These are phyloP conservation scores for Eilema griseolum DNA, from an alignment of 2,888 invertebrate species.

Conservation along the genomic window DNA sequence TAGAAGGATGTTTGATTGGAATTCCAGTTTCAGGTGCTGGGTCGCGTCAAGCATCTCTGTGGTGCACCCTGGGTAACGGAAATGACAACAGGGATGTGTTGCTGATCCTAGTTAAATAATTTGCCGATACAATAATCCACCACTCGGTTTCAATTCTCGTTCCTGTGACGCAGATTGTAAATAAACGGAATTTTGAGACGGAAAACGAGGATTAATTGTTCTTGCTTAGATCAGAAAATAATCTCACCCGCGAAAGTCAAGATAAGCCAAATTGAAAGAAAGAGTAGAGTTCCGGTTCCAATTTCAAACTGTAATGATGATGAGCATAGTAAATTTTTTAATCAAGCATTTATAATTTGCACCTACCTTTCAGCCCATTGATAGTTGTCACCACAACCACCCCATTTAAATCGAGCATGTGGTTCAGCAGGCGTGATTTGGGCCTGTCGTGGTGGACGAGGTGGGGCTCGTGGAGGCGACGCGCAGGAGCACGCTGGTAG, in stretches of 20 bases:
- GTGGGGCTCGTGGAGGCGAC: conserved; percentile 89
- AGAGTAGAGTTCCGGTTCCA: too few relatives aligned
- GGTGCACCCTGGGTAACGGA: not conserved
- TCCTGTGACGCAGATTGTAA: not conserved
- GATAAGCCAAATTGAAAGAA: too few relatives aligned
- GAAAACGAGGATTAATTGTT: not conserved
- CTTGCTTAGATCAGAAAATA: too few relatives aligned
- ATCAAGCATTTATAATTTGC: not conserved
- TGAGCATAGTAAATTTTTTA: too few relatives aligned
- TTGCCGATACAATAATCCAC: not conserved
- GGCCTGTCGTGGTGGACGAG: conserved; percentile 84
- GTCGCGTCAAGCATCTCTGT: not conserved
- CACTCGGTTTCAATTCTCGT: not conserved
- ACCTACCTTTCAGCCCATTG: conserved; percentile 88
- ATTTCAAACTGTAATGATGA: too few relatives aligned
- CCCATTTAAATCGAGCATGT: conserved; percentile 93
- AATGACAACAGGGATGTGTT: not conserved
- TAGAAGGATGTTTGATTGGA: not conserved
- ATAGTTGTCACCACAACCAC: conserved; percentile 94
- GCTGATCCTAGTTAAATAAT: not conserved
- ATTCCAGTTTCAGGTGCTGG: not conserved
- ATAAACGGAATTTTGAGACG: not conserved
- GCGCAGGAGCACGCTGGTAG: conserved; percentile 93
- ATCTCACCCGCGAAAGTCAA: too few relatives aligned
- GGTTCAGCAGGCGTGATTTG: conserved; percentile 90